phyloP scores from a whole-genome alignment of 1,140 invertebrate genomes.

The Penaeus japonicus region DNA sequence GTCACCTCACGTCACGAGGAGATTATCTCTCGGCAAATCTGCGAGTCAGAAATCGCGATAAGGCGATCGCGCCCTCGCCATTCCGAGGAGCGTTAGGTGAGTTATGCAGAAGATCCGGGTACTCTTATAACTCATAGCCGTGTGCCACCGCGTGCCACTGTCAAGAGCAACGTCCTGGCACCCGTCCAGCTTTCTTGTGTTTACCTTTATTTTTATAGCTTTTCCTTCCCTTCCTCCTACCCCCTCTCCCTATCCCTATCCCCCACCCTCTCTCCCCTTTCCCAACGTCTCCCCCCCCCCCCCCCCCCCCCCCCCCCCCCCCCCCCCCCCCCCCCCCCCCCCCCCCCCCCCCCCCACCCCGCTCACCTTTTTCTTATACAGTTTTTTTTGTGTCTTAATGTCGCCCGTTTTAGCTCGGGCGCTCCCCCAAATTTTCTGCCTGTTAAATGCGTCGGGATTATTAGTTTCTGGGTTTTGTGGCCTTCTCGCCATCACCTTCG shows the following conservation, averaged over 20 bases:
- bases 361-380: not conserved
- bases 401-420: no score
- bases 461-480: no score
- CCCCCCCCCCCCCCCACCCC: not conserved
- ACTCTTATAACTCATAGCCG: no score
- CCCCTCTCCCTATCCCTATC: not conserved
- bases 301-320: not conserved
- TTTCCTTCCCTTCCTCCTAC: not conserved
- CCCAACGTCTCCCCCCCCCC: not conserved
- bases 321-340: not conserved
- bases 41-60: not conserved
- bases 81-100: not conserved
- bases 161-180: no score
- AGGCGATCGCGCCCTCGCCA: not conserved
- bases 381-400: not conserved
- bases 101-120: no score
- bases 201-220: not conserved
- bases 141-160: no score
- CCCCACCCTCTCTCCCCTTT: no score
- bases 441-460: no score
- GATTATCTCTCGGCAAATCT: not conserved
- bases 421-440: no score
- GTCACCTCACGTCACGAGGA: not conserved
- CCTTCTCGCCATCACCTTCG: no score
- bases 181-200: no score